Percentiles rank a stretch among this genome's conserved stretches.
Evolutionary conservation across 2,888 invertebrate species (phyloP).

Genomic region (Aleiodes testaceus): DNA sequence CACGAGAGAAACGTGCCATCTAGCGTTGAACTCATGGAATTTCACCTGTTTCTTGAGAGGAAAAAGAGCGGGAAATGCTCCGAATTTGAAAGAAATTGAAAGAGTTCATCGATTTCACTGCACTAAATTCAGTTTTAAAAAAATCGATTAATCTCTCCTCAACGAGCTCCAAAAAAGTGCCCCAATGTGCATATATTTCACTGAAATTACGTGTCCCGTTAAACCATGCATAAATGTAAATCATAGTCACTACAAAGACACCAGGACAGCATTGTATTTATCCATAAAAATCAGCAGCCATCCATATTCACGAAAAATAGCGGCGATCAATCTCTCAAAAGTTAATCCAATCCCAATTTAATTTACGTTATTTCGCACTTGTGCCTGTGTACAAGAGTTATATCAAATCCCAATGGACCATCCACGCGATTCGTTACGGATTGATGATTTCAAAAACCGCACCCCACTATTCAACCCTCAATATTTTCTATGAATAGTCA

Average conservation of each 20-base stretch:
- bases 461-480: conserved; percentile 25
- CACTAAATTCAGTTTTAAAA: too few relatives aligned
- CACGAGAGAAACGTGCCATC: conserved; percentile 16
- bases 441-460: conserved; percentile 1
- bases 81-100: too few relatives aligned
- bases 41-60: background rate
- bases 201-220: conserved; percentile 2
- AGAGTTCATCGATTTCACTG: too few relatives aligned
- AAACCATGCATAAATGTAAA: conserved; percentile 24
- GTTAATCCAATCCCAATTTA: conserved; percentile 40
- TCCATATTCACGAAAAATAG: conserved; percentile 9
- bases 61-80: background rate
- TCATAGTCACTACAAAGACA: conserved; percentile 21
- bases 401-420: conserved; percentile 16
- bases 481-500: conserved; percentile 24
- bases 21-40: background rate
- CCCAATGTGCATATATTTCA: conserved; percentile 22
- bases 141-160: background rate
- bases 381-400: background rate
- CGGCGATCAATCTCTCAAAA: conserved; percentile 52
- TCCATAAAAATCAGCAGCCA: conserved; percentile 2
- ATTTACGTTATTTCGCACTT: conserved; percentile 33
- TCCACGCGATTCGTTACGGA: conserved; percentile 27
- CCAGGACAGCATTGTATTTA: background rate
- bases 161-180: background rate